Evolutionary conservation across 2,888 invertebrate species (phyloP), one percentile per base, ranked within the genome.

Genomic region (Podabrus alpinus): DNA sequence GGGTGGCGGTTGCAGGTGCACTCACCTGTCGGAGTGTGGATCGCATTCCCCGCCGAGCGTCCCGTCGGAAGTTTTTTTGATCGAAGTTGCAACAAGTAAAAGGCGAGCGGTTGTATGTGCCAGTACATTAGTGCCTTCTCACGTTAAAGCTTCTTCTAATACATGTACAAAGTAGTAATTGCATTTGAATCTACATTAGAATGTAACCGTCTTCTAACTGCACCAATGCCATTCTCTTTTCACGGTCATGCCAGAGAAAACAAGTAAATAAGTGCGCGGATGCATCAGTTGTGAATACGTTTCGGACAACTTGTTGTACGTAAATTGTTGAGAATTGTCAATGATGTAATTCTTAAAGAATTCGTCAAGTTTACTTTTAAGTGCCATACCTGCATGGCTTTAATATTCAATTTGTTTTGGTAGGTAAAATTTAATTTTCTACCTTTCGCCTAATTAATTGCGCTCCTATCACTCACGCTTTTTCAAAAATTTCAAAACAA

Each of bases 1-100:
- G 75, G 78, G 78, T 78, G 76, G 76, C 75, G 71, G 72, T 74
- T 76, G 76, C 78, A 76, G 76, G 76, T 78, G 78, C 74, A 78
- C 76, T 76, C 78, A 78, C 78, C 78, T 78, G 78, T 74, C 76
- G 74, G 75, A 75, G 71, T 71, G 71, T 68, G 71, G 75, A 62
- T 75, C 71, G 71, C 75, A 75, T 75, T 75, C 75, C 75, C 75
- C 75, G 75, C 75, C 75, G 71, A 75, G 71, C 75, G 75, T 75
- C 75, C 75, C 75, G 72, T 68, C 72, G 71, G 72, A 75, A 75
- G 71, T 75, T 72, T 75, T 73, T 74, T 75, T 71, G 71, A 71
- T 71, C 72, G 61, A 67, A 60, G 72, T 68, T 75, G 71, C 71
- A 71, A 75, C 71, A 71, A 75, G 71, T 71, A 59, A 75, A 74